Base-by-base conservation (phyloP, 2,888 invertebrate species). In the Tridacna crocea region DNA sequence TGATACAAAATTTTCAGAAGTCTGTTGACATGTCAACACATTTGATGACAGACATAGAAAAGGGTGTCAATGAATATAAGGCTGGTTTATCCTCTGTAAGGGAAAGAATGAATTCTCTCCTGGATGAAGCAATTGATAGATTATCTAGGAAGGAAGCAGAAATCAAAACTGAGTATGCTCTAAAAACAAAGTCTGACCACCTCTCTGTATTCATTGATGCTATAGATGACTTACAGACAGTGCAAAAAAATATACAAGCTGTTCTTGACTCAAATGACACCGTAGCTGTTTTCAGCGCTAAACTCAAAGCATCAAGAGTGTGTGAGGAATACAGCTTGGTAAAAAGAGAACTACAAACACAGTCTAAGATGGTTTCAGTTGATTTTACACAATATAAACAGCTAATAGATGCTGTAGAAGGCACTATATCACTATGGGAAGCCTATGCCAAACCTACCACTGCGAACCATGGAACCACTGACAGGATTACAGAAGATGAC, bases 231-330 rank as follows among this genome's bases (percentile, higher is more conserved):
- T 51, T 70, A 51, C 24, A 51, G n/a, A 70, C 22, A 17, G 48
- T 70, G 26, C 19, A 24, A 24, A 22, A 17, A 17, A 70, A 70
- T 24, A 70, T 70, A 17, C 24, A 70, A 70, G 70, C 48, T 15
- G 51, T 51, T 12, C 47, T 70, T 2, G 70, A 70, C 22, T 51
- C 70, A 22, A 51, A 70, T 70, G 70, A 70, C 51, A 11, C 24
- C 24, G 70, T 70, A 19, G 70, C 70, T 22, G 46, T 47, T 46
- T 70, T 70, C 47, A 70, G 70, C 26, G 70, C 47, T 10, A 70
- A 70, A 47, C n/a, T 70, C 0, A 70, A 70, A 22, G 48, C 70
- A 47, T 19, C 26, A 6, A 70, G 51, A 17, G 24, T 70, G 51
- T 24, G 24, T 13, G 70, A 70, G 17, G 51, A 70, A 51, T 70